These are phyloP conservation scores for Mustelus asterias DNA, from an alignment of 2,113 vertebrate genomes.

Conservation along the genomic window DNA sequence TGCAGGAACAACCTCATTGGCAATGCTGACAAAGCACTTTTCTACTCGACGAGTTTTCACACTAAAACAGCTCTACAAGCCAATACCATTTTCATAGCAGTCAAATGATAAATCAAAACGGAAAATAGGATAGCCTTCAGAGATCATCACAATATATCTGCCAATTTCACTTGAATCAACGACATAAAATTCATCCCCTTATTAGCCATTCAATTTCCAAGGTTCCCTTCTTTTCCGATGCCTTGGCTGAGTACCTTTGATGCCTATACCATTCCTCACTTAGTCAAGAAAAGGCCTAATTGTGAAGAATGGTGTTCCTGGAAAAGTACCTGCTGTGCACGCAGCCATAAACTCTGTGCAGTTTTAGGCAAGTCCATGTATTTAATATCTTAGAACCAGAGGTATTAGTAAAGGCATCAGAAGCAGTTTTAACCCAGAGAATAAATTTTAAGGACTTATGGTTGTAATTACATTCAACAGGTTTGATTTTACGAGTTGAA, in stretches of 20 bases:
- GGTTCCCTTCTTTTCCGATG: not conserved
- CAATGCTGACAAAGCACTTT: not conserved
- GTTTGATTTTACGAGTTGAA: not conserved
- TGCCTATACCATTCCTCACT: not conserved
- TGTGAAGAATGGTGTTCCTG: not conserved
- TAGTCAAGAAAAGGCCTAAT: not conserved
- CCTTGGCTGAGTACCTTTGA: not conserved
- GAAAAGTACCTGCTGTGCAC: not conserved
- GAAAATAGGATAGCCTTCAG: not conserved
- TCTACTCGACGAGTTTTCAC: not conserved
- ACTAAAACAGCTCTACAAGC: not conserved
- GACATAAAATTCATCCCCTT: not conserved
- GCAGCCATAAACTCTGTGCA: not conserved
- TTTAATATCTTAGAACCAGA: not conserved
- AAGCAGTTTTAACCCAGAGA: not conserved
- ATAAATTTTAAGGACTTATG: not conserved
- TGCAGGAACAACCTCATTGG: not conserved
- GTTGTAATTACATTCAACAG: not conserved
- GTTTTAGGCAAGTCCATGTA: not conserved
- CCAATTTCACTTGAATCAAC: not conserved
- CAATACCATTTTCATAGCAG: not conserved
- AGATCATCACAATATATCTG: not conserved
- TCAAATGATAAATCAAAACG: not conserved
- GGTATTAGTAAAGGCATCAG: not conserved
- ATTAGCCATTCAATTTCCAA: not conserved